Conservation (phyloP, 2,797 vertebrate species). For the Pangasius krempfi region DNA sequence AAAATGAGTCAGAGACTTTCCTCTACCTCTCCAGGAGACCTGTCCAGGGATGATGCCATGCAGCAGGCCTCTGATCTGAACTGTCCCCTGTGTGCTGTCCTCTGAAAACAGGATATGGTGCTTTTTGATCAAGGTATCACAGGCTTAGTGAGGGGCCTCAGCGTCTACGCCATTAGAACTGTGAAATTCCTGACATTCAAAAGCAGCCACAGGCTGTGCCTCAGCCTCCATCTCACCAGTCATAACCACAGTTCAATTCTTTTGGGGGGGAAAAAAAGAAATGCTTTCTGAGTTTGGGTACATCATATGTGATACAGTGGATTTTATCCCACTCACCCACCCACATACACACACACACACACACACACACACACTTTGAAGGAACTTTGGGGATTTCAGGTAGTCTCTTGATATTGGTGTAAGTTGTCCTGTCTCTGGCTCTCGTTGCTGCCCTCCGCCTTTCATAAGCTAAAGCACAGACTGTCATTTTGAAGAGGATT, state of each 20-base stretch:
- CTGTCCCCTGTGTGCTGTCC: conserved; percentile 34
- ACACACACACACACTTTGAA: conserved; percentile 8
- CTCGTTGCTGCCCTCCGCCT: conserved; percentile 50
- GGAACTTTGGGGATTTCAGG: conserved; percentile 42
- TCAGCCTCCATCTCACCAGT: conserved; percentile 28
- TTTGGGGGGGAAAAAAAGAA: conserved; percentile 30
- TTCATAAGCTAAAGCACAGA: conserved; percentile 44
- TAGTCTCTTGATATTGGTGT: conserved; percentile 33
- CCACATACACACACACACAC: neutral
- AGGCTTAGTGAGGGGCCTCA: conserved; percentile 47
- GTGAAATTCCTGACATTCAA: conserved; percentile 64
- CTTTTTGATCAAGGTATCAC: conserved; percentile 44
- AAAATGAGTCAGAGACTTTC: conserved; percentile 19
- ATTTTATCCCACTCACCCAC: neutral
- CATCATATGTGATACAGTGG: neutral
- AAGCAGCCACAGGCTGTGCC: conserved; percentile 55
- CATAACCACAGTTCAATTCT: conserved; percentile 37
- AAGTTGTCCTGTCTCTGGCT: conserved; percentile 38
- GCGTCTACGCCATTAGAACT: conserved; percentile 52
- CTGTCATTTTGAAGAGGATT: conserved; percentile 49
- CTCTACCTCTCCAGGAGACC: conserved; percentile 14
- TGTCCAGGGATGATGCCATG: conserved; percentile 33
- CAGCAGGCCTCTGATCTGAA: conserved; percentile 34
- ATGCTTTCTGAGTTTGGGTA: conserved; percentile 19
- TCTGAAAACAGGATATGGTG: conserved; percentile 50